phyloP scores from a whole-genome alignment of 2,113 vertebrate genomes.

The Crypturellus undulatus region DNA sequence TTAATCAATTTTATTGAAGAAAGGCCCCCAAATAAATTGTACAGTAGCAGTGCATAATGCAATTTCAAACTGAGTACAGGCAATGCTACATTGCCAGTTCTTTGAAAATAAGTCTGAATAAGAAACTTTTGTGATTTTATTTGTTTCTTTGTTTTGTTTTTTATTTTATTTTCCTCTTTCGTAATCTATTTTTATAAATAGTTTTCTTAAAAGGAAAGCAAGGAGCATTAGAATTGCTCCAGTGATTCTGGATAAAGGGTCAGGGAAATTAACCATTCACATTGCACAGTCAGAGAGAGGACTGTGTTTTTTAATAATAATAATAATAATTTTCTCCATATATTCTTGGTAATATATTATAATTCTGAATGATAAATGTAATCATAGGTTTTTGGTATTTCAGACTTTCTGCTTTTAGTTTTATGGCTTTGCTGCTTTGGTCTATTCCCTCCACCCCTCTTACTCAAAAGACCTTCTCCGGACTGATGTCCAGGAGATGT shows the following conservation, averaged over 20 bases:
- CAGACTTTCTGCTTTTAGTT: neutral
- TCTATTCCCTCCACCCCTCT: neutral
- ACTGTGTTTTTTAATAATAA: no score
- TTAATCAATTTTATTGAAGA: neutral
- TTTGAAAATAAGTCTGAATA: neutral
- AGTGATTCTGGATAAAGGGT: neutral
- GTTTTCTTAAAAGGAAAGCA: neutral
- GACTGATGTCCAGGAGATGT: neutral
- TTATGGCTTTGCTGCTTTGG: neutral
- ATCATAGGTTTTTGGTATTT: no score
- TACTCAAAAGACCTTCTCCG: neutral
- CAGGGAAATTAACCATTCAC: neutral
- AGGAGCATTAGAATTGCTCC: neutral
- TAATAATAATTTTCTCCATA: neutral
- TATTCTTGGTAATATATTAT: neutral
- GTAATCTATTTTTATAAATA: neutral
- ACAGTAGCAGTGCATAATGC: neutral
- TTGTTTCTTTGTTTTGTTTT: no score
- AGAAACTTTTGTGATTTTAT: neutral
- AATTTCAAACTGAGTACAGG: neutral
- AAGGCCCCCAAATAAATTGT: neutral
- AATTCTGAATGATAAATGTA: neutral
- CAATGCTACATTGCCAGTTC: neutral
- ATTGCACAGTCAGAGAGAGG: neutral
- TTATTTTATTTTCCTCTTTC: neutral